Base-by-base conservation (phyloP, 2,888 invertebrate genomes). In the Parascotia fuliginaria region DNA sequence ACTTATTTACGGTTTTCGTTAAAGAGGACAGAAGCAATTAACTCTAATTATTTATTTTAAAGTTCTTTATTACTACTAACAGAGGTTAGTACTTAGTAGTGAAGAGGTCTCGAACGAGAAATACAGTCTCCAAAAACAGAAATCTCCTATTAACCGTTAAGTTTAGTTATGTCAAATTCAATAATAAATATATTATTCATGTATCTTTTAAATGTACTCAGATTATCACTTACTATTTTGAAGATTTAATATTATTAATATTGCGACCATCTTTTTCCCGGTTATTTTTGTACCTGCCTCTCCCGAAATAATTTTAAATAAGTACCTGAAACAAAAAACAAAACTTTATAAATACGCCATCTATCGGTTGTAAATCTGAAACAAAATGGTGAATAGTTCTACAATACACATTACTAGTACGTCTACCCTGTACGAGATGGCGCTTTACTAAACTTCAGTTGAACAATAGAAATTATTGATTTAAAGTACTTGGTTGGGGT, bases 321-420 rank as follows among this genome's bases (percentile, higher is more conserved):
- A n/a, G 15, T 66, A 67, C 67, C 67, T 67, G 67, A 48, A 67
- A 67, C 65, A 67, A 65, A 43, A 59, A 34, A 41, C 9, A 40
- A 50, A 44, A 28, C 50, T 54, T 59, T 16, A 65, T 43, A 33
- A 65, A n/a, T 51, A 16, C 34, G 65, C 67, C 67, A 67, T 65
- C 67, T 67, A 46, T 53, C 32, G 42, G 39, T 9, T 12, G 3
- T 1, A 52, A 39, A 41, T 33, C 9, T 0, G 2, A 50, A 51
- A 60, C 45, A 48, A 52, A 55, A 44, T 39, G n/a, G 15, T 37
- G 34, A 34, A 42, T 14, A 12, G 22, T 28, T 38, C n/a, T 1
- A 16, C 2, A 4, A 4, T 9, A 9, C n/a, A 15, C 34, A 36
- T 28, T 24, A 32, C 12, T 60, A 65, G 58, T 67, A 55, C 47